Base-by-base conservation (phyloP, 1,140 invertebrate genomes). In the Trichoplusia ni region DNA sequence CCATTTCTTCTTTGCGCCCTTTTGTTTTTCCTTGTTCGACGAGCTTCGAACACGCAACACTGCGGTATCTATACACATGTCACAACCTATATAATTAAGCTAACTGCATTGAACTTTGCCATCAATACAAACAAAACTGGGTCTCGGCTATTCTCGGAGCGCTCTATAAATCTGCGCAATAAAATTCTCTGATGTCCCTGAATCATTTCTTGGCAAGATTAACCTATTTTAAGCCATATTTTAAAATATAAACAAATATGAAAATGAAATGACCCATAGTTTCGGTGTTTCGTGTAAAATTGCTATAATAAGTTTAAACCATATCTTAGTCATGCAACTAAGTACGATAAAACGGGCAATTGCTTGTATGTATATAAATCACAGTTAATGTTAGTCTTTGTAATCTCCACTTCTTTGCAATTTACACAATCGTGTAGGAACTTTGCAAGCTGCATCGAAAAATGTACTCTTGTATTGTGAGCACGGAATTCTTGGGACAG, bases 61-160 rank as follows among this genome's bases (percentile, higher is more conserved):
- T 69, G 63, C 64, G 47, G 66, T 69, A 25, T 72, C 67, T 62
- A 40, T 56, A 56, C 60, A 67, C 42, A 74, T 56, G 67, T 64
- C 61, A 35, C 21, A 29, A 47, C 33, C 51, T 62, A 71, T 47
- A 67, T 60, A 53, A 69, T 64, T 70, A 44, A 60, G 69, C 61
- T 59, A 51, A 69, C 65, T 69, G 67, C 70, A 73, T 56, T 71
- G 69, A 74, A 64, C 73, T 73, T 51, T 75, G 29, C 35, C 54
- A 49, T 53, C 58, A 68, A 75, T 66, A 64, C 54, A 69, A 56
- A 69, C 56, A 70, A 66, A 76, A 67, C 51, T 70, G 67, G 69
- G 66, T 69, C 73, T 67, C 35, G 47, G 51, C 63, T 77, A 74
- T 72, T 79, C 47, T 65, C 47, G 56, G 64, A 69, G 51, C 37